Evolutionary conservation across 1,140 invertebrate genomes (phyloP), one percentile per base, ranked within the genome.

Genomic region (Adelges cooleyi): DNA sequence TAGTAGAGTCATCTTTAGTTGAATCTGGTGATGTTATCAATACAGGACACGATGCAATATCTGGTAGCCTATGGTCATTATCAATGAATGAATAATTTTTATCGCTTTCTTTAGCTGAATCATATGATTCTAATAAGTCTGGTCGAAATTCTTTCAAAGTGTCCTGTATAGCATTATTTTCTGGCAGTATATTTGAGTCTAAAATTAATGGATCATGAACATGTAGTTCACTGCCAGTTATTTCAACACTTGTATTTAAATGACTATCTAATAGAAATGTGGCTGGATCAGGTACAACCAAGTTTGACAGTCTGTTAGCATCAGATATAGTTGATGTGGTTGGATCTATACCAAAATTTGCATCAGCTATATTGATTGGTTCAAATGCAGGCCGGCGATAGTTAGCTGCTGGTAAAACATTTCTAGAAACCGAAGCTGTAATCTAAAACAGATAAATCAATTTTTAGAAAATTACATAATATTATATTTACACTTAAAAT

Each of bases 291-390:
- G 65, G 46, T 23, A 50, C 46, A 44, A 50, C 33, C 8, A 48
- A 4, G 27, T 54, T 29, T 17, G 20, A 29, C 23, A 66, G 40
- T 15, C 44, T 51, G 44, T 66, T 67, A 3, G 22, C 20, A 50
- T 56, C 54, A 51, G 53, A 49, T 56, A n/a, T 13, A 13, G 33
- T 50, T 18, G 67, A 18, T 20, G 66, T 29, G 20, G 53, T n/a
- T 18, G 65, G 23, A 6, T 69, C 68, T 25, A 71, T 69, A 52
- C 70, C 65, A 67, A 73, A 74, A 69, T 74, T 71, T 25, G 73
- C 73, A 69, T 74, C 73, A 8, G 73, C 71, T 44, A 74, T 56
- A 66, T 72, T 72, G 33, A 74, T 72, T 9, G 73, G 71, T 65
- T 74, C 72, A 66, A 74, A 74, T 33, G 71, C 44, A 20, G 72